Conservation (phyloP, 2,113 vertebrate genomes). For the Hucho hucho region DNA sequence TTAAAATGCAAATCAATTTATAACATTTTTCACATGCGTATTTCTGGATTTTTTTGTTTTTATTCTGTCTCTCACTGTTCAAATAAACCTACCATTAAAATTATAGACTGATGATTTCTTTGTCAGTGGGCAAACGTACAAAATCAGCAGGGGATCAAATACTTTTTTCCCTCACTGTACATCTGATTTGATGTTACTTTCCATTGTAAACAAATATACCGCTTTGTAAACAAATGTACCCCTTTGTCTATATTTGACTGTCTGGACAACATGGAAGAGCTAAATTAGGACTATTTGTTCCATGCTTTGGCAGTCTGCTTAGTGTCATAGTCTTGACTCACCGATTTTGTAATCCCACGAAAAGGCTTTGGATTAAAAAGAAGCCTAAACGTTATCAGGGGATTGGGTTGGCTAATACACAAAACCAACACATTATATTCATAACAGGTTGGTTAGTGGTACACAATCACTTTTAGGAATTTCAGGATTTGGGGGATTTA, state of each 20-base stretch:
- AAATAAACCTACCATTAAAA: too few species aligned
- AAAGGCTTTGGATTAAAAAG: slow-evolving; percentile 71
- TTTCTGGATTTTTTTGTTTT: too few species aligned
- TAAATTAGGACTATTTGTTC: slow-evolving; percentile 6
- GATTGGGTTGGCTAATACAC: slow-evolving; percentile 25
- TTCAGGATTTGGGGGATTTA: too few species aligned
- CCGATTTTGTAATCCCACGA: slow-evolving; percentile 77
- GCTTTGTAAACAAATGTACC: not conserved
- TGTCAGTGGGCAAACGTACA: too few species aligned
- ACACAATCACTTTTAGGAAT: not conserved
- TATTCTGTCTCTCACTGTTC: too few species aligned
- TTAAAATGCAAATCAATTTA: too few species aligned
- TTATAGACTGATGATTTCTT: too few species aligned
- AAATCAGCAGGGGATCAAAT: too few species aligned
- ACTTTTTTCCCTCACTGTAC: too few species aligned
- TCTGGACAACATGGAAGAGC: not conserved
- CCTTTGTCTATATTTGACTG: not conserved
- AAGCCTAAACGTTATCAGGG: slow-evolving; percentile 50
- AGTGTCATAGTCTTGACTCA: slow-evolving; percentile 53
- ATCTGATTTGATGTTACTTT: not conserved
- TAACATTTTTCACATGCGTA: too few species aligned
- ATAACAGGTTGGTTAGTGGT: too few species aligned
- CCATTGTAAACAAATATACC: not conserved
- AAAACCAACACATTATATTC: not conserved
- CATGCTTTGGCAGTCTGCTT: not conserved